These are phyloP conservation scores for Agriopis leucophaearia DNA, from an alignment of 2,888 invertebrate genomes.

Conservation along the genomic window DNA sequence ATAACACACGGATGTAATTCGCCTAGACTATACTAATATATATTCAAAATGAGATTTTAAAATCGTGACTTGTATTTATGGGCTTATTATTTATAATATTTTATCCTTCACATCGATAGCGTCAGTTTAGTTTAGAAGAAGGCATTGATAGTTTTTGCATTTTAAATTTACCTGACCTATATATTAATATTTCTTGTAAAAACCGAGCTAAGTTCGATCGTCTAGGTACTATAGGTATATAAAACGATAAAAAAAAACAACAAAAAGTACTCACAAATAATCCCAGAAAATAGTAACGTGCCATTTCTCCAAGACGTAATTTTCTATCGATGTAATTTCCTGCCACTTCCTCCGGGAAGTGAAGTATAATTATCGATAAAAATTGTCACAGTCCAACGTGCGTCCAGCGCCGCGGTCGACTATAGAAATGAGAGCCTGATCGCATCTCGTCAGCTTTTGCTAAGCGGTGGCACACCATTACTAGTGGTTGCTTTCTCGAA, in stretches of 20 bases:
- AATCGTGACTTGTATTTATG: too few species aligned
- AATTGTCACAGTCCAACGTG: constrained; percentile 53
- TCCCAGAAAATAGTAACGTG: constrained; percentile 56
- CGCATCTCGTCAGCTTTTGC: constrained; percentile 67
- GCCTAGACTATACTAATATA: too few species aligned
- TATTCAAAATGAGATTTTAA: too few species aligned
- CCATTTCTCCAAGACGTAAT: constrained; percentile 54
- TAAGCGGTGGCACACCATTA: constrained; percentile 52
- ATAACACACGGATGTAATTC: too few species aligned
- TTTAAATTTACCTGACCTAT: too few species aligned
- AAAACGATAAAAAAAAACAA: background rate
- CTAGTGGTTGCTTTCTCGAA: constrained; percentile 57
- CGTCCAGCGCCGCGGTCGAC: constrained; percentile 54
- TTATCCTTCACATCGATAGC: too few species aligned
- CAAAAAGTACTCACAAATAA: constrained; percentile 60
- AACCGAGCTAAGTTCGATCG: too few species aligned
- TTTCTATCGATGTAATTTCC: constrained; percentile 44
- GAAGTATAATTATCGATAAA: constrained; percentile 40
- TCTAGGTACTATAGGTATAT: background rate
- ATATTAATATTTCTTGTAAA: too few species aligned
- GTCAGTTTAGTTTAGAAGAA: too few species aligned
- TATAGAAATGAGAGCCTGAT: constrained; percentile 61
- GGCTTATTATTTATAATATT: too few species aligned
- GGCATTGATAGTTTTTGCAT: too few species aligned
- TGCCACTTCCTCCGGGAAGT: constrained; percentile 40